These are phyloP conservation scores for Liparis tanakae DNA, from an alignment of 2,797 vertebrate genomes.

Conservation along the genomic window DNA sequence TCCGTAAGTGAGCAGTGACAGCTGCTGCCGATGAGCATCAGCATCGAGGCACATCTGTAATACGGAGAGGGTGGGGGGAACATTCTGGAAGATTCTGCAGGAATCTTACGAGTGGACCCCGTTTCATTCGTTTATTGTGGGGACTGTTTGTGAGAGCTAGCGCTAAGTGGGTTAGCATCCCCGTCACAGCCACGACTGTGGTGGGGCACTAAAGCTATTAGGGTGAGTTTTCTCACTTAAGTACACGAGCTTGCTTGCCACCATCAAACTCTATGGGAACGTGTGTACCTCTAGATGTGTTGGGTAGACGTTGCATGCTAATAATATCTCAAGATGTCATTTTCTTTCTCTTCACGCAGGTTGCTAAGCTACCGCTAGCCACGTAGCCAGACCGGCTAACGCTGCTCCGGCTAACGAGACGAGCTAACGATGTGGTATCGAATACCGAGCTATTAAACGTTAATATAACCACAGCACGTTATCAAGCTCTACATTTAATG, in stretches of 20 bases:
- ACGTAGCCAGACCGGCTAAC: conserved; percentile 17
- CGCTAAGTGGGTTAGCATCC: conserved; percentile 60
- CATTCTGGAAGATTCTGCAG: conserved; percentile 80
- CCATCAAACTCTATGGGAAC: conserved; percentile 16
- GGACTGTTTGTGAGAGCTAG: conserved; percentile 57
- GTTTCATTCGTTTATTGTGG: conserved; percentile 70
- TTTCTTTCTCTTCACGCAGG: conserved; percentile 35
- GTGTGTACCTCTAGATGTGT: conserved; percentile 15
- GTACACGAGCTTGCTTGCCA: conserved; percentile 19
- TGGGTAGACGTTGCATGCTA: conserved; percentile 56
- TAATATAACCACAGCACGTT: not conserved
- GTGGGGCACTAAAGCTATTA: conserved; percentile 53
- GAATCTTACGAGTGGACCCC: conserved; percentile 74
- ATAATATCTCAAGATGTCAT: conserved; percentile 36
- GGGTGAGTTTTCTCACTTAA: conserved; percentile 71
- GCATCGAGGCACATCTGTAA: conserved; percentile 53
- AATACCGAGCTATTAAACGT: not conserved
- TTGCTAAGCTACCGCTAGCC: conserved; percentile 35
- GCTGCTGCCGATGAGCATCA: conserved; percentile 50
- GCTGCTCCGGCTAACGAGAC: not conserved
- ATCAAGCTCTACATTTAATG: not conserved
- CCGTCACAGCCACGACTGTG: conserved; percentile 58
- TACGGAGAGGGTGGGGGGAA: conserved; percentile 70
- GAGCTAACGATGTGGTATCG: not conserved
- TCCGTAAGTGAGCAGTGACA: conserved; percentile 32